phyloP scores from a whole-genome alignment of 2,113 vertebrate genomes.

The Perognathus longimembris region DNA sequence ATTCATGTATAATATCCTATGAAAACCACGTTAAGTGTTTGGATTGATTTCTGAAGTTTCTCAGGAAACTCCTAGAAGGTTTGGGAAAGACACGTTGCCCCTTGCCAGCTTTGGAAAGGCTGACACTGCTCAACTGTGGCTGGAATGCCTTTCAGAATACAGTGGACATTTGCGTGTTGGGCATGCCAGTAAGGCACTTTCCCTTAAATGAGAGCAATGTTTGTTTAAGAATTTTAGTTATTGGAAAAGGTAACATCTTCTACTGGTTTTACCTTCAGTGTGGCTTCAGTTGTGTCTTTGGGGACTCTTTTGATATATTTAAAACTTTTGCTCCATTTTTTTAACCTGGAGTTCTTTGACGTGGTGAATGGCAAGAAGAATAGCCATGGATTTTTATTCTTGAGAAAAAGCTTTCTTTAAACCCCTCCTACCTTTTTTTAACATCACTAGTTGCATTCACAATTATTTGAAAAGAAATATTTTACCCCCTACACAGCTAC shows the following conservation, averaged over 20 bases:
- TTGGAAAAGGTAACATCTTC: neutral
- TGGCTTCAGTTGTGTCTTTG: constrained; percentile 23
- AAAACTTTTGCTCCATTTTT: constrained; percentile 34
- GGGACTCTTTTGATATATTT: neutral
- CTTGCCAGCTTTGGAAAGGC: constrained; percentile 60
- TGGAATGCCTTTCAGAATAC: constrained; percentile 60
- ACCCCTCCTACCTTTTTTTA: constrained; percentile 1
- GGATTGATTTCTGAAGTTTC: constrained; percentile 69
- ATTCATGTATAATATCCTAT: neutral
- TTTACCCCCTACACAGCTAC: constrained; percentile 70
- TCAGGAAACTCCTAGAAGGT: constrained; percentile 60
- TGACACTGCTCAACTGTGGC: constrained; percentile 59
- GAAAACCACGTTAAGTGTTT: constrained; percentile 36
- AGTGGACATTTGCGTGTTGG: neutral
- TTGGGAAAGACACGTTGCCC: constrained; percentile 64
- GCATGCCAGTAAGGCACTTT: neutral
- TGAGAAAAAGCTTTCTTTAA: constrained; percentile 60
- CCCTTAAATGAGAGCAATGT: constrained; percentile 12
- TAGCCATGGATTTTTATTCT: constrained; percentile 62
- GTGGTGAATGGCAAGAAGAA: constrained; percentile 53
- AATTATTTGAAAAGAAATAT: constrained; percentile 76
- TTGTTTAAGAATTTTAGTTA: neutral
- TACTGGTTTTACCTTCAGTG: neutral
- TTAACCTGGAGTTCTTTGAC: constrained; percentile 62
- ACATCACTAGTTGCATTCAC: constrained; percentile 64